Percentiles rank a stretch among this genome's conserved stretches.
Evolutionary conservation across 2,113 vertebrate genomes (phyloP).

Genomic region (Galbula dea): DNA sequence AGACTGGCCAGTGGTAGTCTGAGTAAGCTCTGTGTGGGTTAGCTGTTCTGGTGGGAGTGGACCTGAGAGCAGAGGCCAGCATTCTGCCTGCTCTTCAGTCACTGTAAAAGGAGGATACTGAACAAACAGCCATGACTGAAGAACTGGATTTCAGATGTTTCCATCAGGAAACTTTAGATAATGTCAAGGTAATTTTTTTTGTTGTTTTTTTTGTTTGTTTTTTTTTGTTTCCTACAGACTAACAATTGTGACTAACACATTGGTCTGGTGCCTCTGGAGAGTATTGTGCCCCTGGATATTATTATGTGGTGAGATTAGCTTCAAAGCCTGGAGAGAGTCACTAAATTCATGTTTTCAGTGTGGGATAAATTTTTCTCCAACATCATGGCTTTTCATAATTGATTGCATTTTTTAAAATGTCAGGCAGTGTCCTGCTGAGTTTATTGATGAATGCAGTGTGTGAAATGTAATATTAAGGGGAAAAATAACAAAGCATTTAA

Average conservation of each 20-base stretch:
- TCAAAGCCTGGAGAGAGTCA: constrained; percentile 32
- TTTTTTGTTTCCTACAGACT: neutral
- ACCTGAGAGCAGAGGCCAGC: neutral
- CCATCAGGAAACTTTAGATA: constrained; percentile 5
- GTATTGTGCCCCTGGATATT: neutral
- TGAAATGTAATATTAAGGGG: neutral
- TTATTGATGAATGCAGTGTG: constrained; percentile 35
- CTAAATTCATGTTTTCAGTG: neutral
- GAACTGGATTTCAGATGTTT: neutral
- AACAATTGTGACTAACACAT: neutral
- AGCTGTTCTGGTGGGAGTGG: neutral
- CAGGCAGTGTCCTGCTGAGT: constrained; percentile 38
- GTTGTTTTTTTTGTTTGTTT: too few species aligned
- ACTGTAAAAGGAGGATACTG: neutral
- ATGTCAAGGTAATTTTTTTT: constrained; percentile 42
- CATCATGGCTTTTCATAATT: constrained; percentile 52
- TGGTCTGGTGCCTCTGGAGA: neutral
- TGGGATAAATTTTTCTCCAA: constrained; percentile 8
- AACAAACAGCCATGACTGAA: neutral
- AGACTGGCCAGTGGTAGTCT: neutral
- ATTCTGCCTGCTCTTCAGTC: neutral
- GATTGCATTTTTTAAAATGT: constrained; percentile 52
- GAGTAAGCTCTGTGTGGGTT: neutral
- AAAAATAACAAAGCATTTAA: neutral
- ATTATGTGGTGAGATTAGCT: constrained; percentile 25